A percentile compares a stretch with the other conserved stretches of the same genome.
phyloP scores from a whole-genome alignment of 2,797 vertebrate species.

The Danio tinwini region DNA sequence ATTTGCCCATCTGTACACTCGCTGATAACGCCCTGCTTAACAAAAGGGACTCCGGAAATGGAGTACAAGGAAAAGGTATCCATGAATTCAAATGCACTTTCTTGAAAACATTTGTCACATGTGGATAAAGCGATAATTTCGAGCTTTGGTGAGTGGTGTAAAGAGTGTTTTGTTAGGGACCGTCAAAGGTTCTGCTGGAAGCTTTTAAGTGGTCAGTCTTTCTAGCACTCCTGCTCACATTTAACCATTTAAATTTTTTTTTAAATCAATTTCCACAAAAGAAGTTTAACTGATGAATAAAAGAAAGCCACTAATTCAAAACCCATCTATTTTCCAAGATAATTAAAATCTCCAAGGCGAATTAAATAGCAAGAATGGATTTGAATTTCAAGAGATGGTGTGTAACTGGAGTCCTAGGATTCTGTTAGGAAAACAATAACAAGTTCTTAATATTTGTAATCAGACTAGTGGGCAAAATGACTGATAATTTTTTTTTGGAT shows the following conservation, averaged over 20 bases:
- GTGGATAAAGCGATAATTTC: constrained; percentile 30
- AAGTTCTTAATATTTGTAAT: constrained; percentile 17
- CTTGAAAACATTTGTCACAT: constrained; percentile 3
- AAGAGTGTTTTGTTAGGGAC: constrained; percentile 32
- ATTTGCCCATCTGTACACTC: constrained; percentile 47
- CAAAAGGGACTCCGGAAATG: constrained; percentile 46
- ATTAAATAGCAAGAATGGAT: constrained; percentile 4
- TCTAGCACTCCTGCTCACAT: neutral
- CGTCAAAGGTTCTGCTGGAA: constrained; percentile 17
- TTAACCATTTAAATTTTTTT: constrained; percentile 11
- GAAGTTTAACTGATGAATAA: neutral
- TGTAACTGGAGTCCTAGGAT: constrained; percentile 21
- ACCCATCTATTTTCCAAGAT: constrained; percentile 1
- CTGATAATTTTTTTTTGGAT: neutral
- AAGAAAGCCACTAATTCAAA: neutral
- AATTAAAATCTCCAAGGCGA: neutral
- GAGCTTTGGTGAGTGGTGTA: neutral
- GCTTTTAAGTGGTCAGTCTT: constrained; percentile 33
- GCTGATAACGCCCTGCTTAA: constrained; percentile 53
- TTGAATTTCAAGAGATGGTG: constrained; percentile 4
- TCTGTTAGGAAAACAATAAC: constrained; percentile 26
- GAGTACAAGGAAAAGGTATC: constrained; percentile 40
- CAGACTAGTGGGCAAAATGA: neutral
- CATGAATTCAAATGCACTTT: constrained; percentile 22
- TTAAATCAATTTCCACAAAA: constrained; percentile 5